Base-by-base conservation (phyloP, 2,888 invertebrate genomes). In the Acleris literana region DNA sequence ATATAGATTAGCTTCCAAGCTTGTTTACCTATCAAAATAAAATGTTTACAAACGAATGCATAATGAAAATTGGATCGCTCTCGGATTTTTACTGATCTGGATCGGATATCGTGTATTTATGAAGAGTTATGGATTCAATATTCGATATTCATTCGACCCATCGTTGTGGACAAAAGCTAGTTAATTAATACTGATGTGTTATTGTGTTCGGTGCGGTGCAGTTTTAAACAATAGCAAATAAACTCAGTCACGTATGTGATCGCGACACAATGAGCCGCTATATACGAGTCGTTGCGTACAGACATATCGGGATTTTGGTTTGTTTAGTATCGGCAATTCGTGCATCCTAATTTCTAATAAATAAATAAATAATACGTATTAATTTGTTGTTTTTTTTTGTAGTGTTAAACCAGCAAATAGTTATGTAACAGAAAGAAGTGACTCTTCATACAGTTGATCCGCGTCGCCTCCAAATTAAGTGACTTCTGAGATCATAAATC, bases 241-340 rank as follows among this genome's bases (percentile, higher is more conserved):
- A 75, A 79, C 70, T 71, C 73, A 77, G 71, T 71, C 68, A 67
- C 72, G 81, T 77, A 80, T 86, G 87, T 87, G 86, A 80, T 78
- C 72, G 70, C 82, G 82, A 84, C 85, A 79, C 82, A 79, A 74
- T 76, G 74, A 75, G 72, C 70, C 76, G 81, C 76, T 82, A 85
- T 84, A 84, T 25, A 76, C 70, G 25, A 6, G 71, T 76, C 77
- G 80, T 79, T 81, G 80, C 82, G 80, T 79, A 73, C 75, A 20
- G 22, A 52, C n/a, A 51, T 56, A 66, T 56, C 55, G 29, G 25
- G 33, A 48, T 22, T 17, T 9, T 22, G 49, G 5, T 25, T 58
- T 16, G 57, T 59, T 6, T 33, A n/a, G 48, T 7, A 18, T 39
- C 6, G 46, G 25, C 25, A 46, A 16, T 46, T 46, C 25, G 22